Conservation (phyloP, 2,797 vertebrate species). For the Protonibea diacanthus region DNA sequence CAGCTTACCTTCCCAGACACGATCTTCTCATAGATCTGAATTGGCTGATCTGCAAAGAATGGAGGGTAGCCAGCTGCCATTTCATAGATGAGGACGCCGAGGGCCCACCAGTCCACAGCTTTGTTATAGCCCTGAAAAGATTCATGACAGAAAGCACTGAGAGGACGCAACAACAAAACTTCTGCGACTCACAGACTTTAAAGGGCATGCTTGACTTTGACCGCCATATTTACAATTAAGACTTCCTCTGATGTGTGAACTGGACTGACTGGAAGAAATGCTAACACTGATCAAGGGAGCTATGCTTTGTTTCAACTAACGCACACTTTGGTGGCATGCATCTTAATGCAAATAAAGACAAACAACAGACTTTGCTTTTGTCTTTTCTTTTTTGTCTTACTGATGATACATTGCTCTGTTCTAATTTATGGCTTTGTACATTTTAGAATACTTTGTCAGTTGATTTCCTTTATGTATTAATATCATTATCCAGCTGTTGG, state of each 20-base stretch:
- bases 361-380: too few species aligned
- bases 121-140: conserved; percentile 96
- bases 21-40: conserved; percentile 99
- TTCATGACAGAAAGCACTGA: background rate
- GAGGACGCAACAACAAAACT: background rate
- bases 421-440: background rate
- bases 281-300: background rate
- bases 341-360: too few species aligned
- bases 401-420: background rate
- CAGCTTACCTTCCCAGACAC: conserved; percentile 96
- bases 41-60: conserved; percentile 99
- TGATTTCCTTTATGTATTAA: background rate
- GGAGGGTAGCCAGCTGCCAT: conserved; percentile 99
- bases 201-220: background rate
- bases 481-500: background rate
- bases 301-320: background rate
- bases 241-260: background rate
- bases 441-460: background rate
- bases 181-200: background rate
- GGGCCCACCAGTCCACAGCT: conserved; percentile 99
- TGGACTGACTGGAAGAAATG: background rate
- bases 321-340: too few species aligned
- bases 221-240: background rate
- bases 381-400: too few species aligned
- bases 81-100: conserved; percentile 99